A percentile compares a stretch with the other conserved stretches of the same genome.
Evolutionary conservation across 2,113 vertebrate genomes (phyloP).

Genomic region (Hylia prasina): DNA sequence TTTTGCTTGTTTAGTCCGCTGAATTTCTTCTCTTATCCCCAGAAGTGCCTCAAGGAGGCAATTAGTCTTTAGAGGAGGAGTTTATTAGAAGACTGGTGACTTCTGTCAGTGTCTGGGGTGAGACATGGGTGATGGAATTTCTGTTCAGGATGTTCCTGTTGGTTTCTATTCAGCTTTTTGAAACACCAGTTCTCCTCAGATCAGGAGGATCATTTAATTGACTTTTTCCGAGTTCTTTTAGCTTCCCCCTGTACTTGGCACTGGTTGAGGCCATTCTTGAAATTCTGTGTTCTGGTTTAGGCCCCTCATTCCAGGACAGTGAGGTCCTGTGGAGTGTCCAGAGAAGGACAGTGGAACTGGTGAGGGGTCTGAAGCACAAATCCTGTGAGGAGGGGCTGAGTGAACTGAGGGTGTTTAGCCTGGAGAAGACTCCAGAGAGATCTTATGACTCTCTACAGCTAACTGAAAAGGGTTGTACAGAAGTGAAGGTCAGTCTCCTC

Average conservation of each 20-base stretch:
- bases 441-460: background rate
- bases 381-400: background rate
- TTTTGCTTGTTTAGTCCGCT: background rate
- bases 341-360: background rate
- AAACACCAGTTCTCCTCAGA: background rate
- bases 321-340: background rate
- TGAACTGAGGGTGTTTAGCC: background rate
- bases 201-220: background rate
- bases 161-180: background rate
- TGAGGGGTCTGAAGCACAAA: background rate
- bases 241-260: background rate
- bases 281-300: background rate
- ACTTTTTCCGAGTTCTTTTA: background rate
- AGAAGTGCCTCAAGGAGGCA: background rate
- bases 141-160: background rate
- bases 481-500: background rate
- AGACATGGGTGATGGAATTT: background rate
- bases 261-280: background rate
- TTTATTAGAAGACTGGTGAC: background rate
- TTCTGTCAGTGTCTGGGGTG: background rate
- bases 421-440: background rate
- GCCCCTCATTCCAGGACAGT: background rate
- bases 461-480: rapidly evolving
- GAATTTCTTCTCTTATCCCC: background rate
- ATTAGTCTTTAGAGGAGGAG: background rate